Percentiles rank a stretch among this genome's conserved stretches.
Conservation (phyloP, 2,888 invertebrate genomes). For the Corbicula japonica region DNA sequence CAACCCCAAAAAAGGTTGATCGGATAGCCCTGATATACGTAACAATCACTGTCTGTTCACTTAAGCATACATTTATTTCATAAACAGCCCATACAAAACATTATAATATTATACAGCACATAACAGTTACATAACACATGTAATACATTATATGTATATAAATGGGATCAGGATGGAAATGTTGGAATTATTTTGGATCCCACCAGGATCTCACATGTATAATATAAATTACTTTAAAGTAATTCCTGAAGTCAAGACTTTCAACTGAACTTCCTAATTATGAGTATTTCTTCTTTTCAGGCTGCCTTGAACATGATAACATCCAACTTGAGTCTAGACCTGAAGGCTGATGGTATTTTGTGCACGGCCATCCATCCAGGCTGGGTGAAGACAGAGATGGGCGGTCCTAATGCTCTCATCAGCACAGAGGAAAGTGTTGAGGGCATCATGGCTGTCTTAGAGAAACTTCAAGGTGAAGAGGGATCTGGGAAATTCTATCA, state of each 20-base stretch:
- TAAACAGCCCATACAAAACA: no score
- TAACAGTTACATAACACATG: no score
- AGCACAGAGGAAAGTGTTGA: constrained; percentile 90
- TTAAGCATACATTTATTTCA: no score
- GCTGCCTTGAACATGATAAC: constrained; percentile 95
- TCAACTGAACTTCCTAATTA: neutral
- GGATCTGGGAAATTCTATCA: constrained; percentile 92
- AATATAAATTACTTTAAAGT: neutral
- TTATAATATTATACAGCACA: no score
- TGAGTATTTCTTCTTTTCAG: constrained; percentile 87
- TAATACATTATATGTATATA: no score
- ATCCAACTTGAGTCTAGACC: constrained; percentile 93
- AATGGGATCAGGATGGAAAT: no score
- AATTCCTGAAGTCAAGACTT: neutral
- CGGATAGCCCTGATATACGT: no score
- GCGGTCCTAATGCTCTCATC: constrained; percentile 93
- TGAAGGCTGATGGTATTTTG: constrained; percentile 92
- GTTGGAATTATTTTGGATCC: neutral
- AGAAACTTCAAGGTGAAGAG: constrained; percentile 88
- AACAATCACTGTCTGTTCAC: no score
- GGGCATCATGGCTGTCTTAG: constrained; percentile 91
- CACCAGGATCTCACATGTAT: neutral
- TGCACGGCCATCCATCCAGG: constrained; percentile 94
- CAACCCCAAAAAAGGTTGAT: no score
- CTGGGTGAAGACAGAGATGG: constrained; percentile 97